phyloP scores from a whole-genome alignment of 2,113 vertebrate genomes.

The Aptenodytes patagonicus region DNA sequence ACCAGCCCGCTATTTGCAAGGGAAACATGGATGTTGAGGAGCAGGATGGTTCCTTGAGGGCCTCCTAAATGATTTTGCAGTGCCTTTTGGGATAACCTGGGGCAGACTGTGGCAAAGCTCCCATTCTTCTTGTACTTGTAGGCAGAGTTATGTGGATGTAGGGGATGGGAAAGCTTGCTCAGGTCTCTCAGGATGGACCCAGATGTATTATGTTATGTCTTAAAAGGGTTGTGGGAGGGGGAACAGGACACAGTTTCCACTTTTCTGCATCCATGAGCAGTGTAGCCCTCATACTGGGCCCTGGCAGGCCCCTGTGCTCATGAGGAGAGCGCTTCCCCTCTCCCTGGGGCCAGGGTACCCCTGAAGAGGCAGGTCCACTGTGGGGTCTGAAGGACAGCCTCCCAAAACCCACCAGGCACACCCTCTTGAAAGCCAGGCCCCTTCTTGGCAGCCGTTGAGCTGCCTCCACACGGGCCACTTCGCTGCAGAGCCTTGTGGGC shows the following conservation, averaged over 20 bases:
- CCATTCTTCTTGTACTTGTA: background rate
- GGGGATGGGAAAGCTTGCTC: background rate
- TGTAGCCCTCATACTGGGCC: background rate
- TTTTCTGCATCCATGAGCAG: background rate
- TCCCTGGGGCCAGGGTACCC: background rate
- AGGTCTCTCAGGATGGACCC: background rate
- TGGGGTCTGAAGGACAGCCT: background rate
- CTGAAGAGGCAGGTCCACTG: background rate
- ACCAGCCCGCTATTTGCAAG: background rate
- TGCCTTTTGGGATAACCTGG: background rate
- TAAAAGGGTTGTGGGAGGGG: background rate
- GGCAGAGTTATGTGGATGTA: background rate
- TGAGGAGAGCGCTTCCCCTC: background rate
- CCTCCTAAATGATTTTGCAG: background rate
- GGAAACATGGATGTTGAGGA: background rate
- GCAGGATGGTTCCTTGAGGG: background rate
- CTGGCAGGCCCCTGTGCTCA: background rate
- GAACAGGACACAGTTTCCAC: background rate
- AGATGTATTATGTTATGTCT: background rate
- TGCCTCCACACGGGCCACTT: background rate
- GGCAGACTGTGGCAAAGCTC: background rate
- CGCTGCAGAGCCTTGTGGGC: background rate
- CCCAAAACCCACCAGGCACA: background rate
- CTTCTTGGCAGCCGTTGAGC: background rate
- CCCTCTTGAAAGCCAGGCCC: background rate